Evolutionary conservation across 2,113 vertebrate species (phyloP).

Genomic region (Callipepla californica): DNA sequence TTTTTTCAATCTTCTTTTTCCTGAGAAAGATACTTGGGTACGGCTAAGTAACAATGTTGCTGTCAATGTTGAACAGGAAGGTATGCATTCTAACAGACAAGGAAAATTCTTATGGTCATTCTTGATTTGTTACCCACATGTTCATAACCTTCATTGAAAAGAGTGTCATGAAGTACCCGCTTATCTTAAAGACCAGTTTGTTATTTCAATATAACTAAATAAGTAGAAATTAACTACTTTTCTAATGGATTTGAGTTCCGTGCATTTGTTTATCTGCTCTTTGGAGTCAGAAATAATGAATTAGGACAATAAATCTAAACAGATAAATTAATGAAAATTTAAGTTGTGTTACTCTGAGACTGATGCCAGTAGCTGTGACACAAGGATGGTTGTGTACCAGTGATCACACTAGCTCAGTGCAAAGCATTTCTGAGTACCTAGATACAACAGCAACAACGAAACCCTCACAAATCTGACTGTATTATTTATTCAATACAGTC

Average conservation of each 20-base stretch:
- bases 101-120: neutral
- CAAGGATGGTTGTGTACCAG: neutral
- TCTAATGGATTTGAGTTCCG: neutral
- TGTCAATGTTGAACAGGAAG: neutral
- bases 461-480: neutral
- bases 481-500: neutral
- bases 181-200: neutral
- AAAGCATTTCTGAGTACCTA: constrained; percentile 14
- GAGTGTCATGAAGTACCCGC: neutral
- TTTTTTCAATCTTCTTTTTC: neutral
- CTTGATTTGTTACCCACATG: neutral
- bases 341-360: neutral
- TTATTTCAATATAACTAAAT: neutral
- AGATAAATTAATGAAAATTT: neutral
- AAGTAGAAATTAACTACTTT: neutral
- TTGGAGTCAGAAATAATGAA: neutral
- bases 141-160: neutral
- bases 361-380: neutral
- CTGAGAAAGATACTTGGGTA: neutral
- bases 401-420: neutral
- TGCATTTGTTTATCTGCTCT: neutral
- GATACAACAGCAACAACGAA: neutral
- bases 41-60: neutral
- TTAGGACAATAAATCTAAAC: neutral
- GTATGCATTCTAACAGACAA: neutral